Conservation (phyloP, 2,797 vertebrate species). For the Potorous gilbertii region DNA sequence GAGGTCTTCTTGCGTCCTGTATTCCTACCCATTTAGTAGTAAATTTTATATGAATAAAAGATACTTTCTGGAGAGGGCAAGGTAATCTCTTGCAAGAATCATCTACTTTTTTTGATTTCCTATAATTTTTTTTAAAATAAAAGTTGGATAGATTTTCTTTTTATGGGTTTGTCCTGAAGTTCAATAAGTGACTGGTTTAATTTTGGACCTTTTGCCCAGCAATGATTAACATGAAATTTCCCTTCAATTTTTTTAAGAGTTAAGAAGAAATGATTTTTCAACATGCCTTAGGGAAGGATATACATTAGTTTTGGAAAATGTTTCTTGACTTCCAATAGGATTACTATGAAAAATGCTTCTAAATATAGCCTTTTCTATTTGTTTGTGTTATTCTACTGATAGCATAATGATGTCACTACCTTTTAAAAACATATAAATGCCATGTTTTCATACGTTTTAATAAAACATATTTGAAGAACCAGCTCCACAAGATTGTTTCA, state of each 20-base stretch:
- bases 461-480: not conserved
- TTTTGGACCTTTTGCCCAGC: not conserved
- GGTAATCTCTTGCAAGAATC: not conserved
- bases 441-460: slow-evolving; percentile 32
- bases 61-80: not conserved
- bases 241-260: slow-evolving; percentile 16
- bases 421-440: slow-evolving; percentile 35
- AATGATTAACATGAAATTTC: not conserved
- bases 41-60: not conserved
- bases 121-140: not conserved
- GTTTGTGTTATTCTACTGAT: slow-evolving; percentile 39
- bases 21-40: not conserved
- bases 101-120: not conserved
- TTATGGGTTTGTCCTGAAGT: not conserved
- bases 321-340: slow-evolving; percentile 52
- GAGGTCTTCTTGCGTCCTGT: not conserved
- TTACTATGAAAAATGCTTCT: slow-evolving; percentile 29
- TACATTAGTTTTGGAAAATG: slow-evolving; percentile 46
- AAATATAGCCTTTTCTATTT: slow-evolving; percentile 27
- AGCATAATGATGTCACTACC: slow-evolving; percentile 7
- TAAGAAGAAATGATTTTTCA: slow-evolving; percentile 30
- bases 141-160: slow-evolving; percentile 5
- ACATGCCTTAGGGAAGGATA: slow-evolving; percentile 9
- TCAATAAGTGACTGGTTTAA: not conserved
- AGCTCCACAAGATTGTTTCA: slow-evolving; percentile 2